phyloP scores from a whole-genome alignment of 2,113 vertebrate genomes.

The Corythornis vintsioides region DNA sequence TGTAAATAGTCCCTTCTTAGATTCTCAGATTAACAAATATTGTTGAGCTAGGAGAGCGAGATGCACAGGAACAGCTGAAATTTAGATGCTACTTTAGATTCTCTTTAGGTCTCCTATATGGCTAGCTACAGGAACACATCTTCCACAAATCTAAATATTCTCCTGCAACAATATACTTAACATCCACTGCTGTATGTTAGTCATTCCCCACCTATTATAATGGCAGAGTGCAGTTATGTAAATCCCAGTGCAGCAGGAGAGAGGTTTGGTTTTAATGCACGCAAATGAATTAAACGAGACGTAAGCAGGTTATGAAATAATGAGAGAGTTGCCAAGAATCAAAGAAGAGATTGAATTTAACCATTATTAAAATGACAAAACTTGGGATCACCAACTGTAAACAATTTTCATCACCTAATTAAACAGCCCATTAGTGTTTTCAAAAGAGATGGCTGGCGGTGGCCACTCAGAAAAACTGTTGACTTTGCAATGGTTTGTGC shows the following conservation, averaged over 20 bases:
- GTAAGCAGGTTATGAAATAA: conserved; percentile 62
- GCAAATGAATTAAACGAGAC: conserved; percentile 60
- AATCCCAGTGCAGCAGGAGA: conserved; percentile 24
- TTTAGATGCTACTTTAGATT: background rate
- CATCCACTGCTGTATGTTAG: background rate
- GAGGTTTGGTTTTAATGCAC: conserved; percentile 29
- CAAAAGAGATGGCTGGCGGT: conserved; percentile 60
- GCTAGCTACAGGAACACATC: background rate
- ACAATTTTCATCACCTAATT: conserved; percentile 78
- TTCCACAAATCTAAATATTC: background rate
- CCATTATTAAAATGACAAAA: conserved; percentile 76
- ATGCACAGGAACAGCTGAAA: background rate
- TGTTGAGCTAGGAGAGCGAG: background rate
- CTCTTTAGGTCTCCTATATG: background rate
- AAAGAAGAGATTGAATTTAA: conserved; percentile 68
- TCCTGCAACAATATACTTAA: background rate
- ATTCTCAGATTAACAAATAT: background rate
- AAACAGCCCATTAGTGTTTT: conserved; percentile 74
- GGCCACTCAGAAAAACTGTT: conserved; percentile 70
- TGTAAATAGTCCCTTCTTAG: background rate
- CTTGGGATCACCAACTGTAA: conserved; percentile 72
- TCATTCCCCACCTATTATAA: background rate
- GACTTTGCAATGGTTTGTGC: conserved; percentile 74
- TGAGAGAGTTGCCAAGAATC: conserved; percentile 53
- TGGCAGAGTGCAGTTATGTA: conserved; percentile 47